Conservation (phyloP, 2,888 invertebrate species). For the Ophioninae sp. region DNA sequence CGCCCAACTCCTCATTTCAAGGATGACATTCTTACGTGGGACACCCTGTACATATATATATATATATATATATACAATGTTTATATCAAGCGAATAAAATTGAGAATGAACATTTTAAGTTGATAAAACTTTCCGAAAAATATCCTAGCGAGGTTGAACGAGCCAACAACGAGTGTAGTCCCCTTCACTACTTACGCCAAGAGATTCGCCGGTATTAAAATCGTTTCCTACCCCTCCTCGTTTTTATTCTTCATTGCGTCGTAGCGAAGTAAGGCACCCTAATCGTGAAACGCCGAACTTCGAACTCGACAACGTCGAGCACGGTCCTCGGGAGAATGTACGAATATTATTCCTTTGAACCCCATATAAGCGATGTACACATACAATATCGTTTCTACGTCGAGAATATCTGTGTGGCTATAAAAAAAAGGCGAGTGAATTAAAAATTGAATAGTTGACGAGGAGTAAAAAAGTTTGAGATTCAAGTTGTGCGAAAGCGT, state of each 20-base stretch:
- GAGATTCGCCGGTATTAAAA: slow-evolving; percentile 24
- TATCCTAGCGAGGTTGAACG: background rate
- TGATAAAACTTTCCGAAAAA: background rate
- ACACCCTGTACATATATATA: slow-evolving; percentile 1
- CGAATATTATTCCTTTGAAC: background rate
- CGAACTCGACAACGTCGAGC: background rate
- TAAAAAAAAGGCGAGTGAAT: background rate
- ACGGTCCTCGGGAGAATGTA: slow-evolving; percentile 1
- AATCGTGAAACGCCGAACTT: slow-evolving; percentile 4
- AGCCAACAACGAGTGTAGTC: background rate
- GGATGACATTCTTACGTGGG: no score
- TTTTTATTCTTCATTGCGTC: background rate
- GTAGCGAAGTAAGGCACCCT: slow-evolving; percentile 9
- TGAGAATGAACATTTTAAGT: background rate
- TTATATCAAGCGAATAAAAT: background rate
- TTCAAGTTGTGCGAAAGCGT: background rate
- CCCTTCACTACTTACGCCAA: slow-evolving; percentile 19
- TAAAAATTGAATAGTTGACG: background rate
- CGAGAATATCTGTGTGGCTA: background rate
- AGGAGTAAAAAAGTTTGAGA: background rate
- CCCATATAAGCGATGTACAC: background rate
- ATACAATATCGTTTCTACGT: background rate
- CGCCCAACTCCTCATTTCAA: no score
- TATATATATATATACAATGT: background rate
- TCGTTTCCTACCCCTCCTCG: slow-evolving; percentile 5